Conservation (phyloP, 2,888 invertebrate species). For the Gastrophysa polygoni region DNA sequence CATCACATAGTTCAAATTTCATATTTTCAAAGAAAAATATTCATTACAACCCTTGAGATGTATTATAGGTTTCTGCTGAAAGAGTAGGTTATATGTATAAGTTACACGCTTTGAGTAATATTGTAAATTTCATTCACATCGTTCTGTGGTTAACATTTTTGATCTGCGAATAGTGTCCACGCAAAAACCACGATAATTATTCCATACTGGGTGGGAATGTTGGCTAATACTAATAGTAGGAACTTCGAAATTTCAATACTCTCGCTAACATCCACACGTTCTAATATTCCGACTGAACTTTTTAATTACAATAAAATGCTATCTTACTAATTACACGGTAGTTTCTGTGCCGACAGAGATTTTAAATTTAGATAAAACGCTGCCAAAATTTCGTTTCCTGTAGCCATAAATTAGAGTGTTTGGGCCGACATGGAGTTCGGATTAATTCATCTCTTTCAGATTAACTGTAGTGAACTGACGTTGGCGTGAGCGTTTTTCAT, state of each 20-base stretch:
- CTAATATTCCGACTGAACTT: constrained; percentile 49
- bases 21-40: too few relatives aligned
- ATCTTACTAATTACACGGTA: constrained; percentile 58
- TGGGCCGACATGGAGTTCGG: constrained; percentile 57
- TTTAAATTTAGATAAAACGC: constrained; percentile 61
- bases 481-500: constrained; percentile 49
- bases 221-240: too few relatives aligned
- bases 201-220: too few relatives aligned
- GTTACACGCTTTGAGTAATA: too few relatives aligned
- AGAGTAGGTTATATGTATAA: too few relatives aligned
- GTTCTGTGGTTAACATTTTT: too few relatives aligned
- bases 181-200: too few relatives aligned
- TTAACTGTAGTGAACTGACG: constrained; percentile 58
- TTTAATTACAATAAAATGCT: constrained; percentile 58
- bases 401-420: constrained; percentile 57
- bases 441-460: constrained; percentile 61
- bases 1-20: too few relatives aligned
- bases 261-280: constrained; percentile 41
- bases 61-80: too few relatives aligned
- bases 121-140: too few relatives aligned
- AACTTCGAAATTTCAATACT: constrained; percentile 19
- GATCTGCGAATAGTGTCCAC: too few relatives aligned
- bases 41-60: too few relatives aligned
- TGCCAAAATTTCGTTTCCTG: constrained; percentile 60
- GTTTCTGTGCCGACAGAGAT: constrained; percentile 54